Conservation (phyloP, 2,888 invertebrate genomes). For the Tortricodes alternella region DNA sequence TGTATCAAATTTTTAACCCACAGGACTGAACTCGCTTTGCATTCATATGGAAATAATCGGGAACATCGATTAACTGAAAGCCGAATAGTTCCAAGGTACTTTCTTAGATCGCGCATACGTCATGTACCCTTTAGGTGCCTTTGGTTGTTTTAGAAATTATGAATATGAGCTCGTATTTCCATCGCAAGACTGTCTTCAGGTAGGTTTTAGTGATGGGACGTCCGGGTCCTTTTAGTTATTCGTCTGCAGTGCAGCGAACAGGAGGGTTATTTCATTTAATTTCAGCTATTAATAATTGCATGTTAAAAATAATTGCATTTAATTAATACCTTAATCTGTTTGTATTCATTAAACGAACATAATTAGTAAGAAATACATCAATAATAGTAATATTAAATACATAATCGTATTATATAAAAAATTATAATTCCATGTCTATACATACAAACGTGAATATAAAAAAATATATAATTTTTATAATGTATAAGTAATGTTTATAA, state of each 20-base stretch:
- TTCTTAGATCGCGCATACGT: too few species aligned
- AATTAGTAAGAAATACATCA: neutral
- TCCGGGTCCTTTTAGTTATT: conserved; percentile 9
- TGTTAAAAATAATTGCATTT: conserved; percentile 19
- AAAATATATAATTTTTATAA: neutral
- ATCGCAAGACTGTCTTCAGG: conserved; percentile 29
- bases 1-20: too few species aligned
- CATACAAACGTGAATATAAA: neutral
- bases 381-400: neutral
- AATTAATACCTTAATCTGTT: conserved; percentile 13
- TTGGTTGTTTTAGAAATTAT: neutral
- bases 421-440: conserved; percentile 10
- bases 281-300: neutral
- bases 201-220: conserved; percentile 26
- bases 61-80: too few species aligned
- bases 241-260: too few species aligned
- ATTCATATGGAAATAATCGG: too few species aligned
- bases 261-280: too few species aligned
- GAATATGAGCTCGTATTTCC: conserved; percentile 22
- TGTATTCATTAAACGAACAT: neutral
- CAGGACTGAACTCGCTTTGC: too few species aligned
- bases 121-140: neutral
- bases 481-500: neutral
- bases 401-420: conserved; percentile 10
- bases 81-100: too few species aligned